A percentile compares a stretch with the other conserved stretches of the same genome.
These are phyloP conservation scores for Schrankia costaestrigalis DNA, from an alignment of 2,888 invertebrate genomes.

Conservation along the genomic window DNA sequence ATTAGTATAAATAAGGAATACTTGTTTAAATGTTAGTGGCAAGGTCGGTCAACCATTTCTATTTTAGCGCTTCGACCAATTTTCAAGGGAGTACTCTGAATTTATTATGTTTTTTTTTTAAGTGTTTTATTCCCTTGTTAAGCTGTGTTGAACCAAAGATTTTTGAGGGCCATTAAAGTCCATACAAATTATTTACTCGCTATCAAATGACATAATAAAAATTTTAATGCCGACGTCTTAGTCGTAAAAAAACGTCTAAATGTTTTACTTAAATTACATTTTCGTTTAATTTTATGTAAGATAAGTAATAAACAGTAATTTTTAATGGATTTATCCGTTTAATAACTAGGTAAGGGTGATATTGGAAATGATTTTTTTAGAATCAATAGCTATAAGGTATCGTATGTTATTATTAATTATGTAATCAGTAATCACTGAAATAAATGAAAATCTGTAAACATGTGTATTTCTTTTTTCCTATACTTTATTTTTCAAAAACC, in stretches of 20 bases:
- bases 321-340: constrained; percentile 74
- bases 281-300: constrained; percentile 31
- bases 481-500: not conserved
- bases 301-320: constrained; percentile 58
- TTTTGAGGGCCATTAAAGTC: constrained; percentile 19
- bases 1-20: constrained; percentile 25
- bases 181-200: constrained; percentile 17
- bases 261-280: constrained; percentile 22
- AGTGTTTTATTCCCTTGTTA: constrained; percentile 31
- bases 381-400: constrained; percentile 77
- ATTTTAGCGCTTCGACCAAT: constrained; percentile 18
- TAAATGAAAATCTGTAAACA: constrained; percentile 68
- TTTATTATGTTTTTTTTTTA: constrained; percentile 20
- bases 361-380: constrained; percentile 81
- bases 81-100: constrained; percentile 30
- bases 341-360: constrained; percentile 77
- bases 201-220: constrained; percentile 28
- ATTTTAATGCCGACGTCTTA: constrained; percentile 21
- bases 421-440: constrained; percentile 80
- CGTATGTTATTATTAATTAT: constrained; percentile 78
- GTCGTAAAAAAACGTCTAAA: constrained; percentile 33
- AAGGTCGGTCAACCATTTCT: constrained; percentile 43
- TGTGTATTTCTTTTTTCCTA: constrained; percentile 41
- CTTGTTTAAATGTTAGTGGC: constrained; percentile 39
- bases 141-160: constrained; percentile 42